A percentile compares a stretch with the other conserved stretches of the same genome.
Evolutionary conservation across 2,797 vertebrate genomes (phyloP).

Genomic region (Ibycter americanus): DNA sequence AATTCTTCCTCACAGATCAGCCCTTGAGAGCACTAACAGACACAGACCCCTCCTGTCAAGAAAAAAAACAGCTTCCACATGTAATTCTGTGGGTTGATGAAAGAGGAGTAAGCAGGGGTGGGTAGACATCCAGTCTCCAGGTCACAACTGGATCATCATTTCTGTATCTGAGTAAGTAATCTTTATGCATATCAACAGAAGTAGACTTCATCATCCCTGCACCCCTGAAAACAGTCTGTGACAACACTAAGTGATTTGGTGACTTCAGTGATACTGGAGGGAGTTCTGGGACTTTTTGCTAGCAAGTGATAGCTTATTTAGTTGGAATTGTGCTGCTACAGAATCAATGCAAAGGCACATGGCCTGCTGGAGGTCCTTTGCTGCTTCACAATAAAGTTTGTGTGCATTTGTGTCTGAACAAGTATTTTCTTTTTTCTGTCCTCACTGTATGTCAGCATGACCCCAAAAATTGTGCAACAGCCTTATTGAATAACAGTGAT

Average conservation of each 20-base stretch:
- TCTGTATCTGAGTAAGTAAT: not conserved
- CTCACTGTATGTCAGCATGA: not conserved
- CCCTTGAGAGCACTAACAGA: not conserved
- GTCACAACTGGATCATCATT: not conserved
- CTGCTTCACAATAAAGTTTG: not conserved
- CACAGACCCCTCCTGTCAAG: not conserved
- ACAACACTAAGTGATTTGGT: not conserved
- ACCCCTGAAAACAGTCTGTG: not conserved
- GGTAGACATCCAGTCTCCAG: not conserved
- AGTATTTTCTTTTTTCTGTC: not conserved
- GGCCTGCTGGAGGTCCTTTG: not conserved
- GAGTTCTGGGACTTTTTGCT: not conserved
- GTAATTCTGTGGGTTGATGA: not conserved
- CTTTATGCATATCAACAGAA: not conserved
- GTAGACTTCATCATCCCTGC: not conserved
- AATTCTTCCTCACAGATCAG: not conserved
- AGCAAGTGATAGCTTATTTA: not conserved
- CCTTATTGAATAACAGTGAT: not conserved
- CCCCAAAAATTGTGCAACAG: not conserved
- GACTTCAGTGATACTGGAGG: not conserved
- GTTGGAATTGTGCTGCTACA: not conserved
- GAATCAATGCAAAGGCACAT: not conserved
- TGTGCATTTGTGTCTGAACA: not conserved
- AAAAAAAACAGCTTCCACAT: not conserved
- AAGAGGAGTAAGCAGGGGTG: not conserved